Base-by-base conservation (phyloP, 2,113 vertebrate species). In the Solenodon paradoxus region DNA sequence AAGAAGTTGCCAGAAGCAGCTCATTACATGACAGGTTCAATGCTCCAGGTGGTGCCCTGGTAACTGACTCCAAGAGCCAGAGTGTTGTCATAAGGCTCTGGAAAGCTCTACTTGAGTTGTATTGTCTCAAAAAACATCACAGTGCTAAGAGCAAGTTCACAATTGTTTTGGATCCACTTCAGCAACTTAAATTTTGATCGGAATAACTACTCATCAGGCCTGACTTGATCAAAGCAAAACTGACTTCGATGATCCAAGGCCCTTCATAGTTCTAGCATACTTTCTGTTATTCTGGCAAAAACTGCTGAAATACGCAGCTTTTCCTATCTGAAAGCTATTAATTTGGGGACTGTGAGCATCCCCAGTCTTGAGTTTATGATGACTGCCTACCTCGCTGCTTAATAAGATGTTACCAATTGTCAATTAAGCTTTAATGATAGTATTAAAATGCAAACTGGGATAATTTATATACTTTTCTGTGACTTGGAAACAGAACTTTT, bases 391-490 rank as follows among this genome's bases (percentile, higher is more conserved):
- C 59, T 94, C 74, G 47, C 49, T 94, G 64, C 77, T 96, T 97
- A 95, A 95, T 82, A 93, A 95, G 78, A 97, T 49, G 88, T 92
- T 93, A 97, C 77, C 86, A 91, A 94, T 19, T 91, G 85, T 45
- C 97, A 98, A 95, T 95, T 63, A 92, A 94, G 59, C 68, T 94
- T 92, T 95, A 96, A 96, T 97, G n/a, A 95, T 86, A 94, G 47
- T 82, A 88, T 92, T 96, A 97, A 97, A 97, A 98, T 97, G 83
- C 81, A 97, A 95, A 92, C 81, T n/a, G 86, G 64, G 0, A 0
- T 95, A 96, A 96, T 40, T 66, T 92, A 92, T 80, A 78, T 6
- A 96, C 49, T 92, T 86, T 17, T 89, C 92, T 2, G 1, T 55
- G 51, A 38, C 72, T 97, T 96, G 35, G 92, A 97, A 98, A 75